Conservation (phyloP, 2,113 vertebrate genomes). For the Regulus satrapa region DNA sequence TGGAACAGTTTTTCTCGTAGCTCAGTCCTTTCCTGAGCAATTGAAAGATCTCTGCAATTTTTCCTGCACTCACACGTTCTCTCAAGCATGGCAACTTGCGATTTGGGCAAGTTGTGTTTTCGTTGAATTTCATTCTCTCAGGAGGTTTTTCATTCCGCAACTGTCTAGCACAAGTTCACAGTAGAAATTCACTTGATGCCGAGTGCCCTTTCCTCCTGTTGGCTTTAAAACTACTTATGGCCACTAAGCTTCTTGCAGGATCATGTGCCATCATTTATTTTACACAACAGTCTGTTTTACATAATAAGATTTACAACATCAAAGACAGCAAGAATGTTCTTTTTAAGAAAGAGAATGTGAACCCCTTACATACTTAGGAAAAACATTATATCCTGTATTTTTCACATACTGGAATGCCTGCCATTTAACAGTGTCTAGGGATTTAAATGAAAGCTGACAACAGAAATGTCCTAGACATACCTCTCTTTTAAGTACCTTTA, state of each 20-base stretch:
- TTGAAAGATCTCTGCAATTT: neutral
- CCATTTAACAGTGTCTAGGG: constrained; percentile 1
- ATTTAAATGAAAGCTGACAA: constrained; percentile 51
- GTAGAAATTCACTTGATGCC: neutral
- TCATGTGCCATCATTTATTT: constrained; percentile 49
- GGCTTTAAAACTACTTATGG: neutral
- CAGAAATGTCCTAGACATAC: constrained; percentile 16
- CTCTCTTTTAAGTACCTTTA: constrained; percentile 8
- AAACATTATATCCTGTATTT: constrained; percentile 20
- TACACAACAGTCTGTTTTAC: constrained; percentile 37
- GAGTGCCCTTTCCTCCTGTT: neutral
- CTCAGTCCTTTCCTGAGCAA: neutral
- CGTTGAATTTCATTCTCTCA: neutral
- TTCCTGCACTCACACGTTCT: neutral
- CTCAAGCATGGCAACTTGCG: neutral
- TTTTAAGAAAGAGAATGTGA: constrained; percentile 27
- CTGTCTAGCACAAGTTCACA: neutral
- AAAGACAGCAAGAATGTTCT: constrained; percentile 29
- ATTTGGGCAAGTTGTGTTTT: neutral
- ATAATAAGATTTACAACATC: constrained; percentile 55
- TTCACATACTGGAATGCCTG: neutral
- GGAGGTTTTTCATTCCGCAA: neutral
- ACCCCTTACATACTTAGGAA: constrained; percentile 10
- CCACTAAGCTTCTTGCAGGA: constrained; percentile 20
- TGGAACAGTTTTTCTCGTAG: neutral